These are phyloP conservation scores for Pterophyllum scalare DNA, from an alignment of 2,113 vertebrate genomes.

Conservation along the genomic window DNA sequence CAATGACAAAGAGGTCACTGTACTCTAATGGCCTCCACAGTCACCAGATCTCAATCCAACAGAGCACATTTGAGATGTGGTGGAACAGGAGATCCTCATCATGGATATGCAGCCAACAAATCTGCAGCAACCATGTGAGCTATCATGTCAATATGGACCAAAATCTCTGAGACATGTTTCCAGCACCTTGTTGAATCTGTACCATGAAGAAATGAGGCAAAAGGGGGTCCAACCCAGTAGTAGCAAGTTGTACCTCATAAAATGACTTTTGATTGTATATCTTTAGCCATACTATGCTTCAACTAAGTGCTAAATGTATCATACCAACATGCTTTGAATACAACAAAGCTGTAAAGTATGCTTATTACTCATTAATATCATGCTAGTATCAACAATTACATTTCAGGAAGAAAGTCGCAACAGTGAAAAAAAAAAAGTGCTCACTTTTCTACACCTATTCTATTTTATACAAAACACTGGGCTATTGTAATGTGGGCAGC, in stretches of 20 bases:
- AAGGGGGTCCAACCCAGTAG: too few species aligned
- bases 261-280: too few species aligned
- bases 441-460: constrained; percentile 1
- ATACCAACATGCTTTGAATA: too few species aligned
- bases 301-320: background rate
- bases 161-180: background rate
- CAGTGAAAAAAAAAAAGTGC: background rate
- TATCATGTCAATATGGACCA: background rate
- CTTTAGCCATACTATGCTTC: background rate
- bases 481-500: background rate
- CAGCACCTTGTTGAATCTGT: background rate
- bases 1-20: background rate
- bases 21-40: background rate
- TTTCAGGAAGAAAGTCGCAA: constrained; percentile 7
- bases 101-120: background rate
- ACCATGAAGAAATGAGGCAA: background rate
- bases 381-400: background rate
- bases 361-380: too few species aligned
- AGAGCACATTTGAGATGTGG: background rate
- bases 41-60: background rate
- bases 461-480: background rate
- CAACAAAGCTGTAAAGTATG: too few species aligned
- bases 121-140: background rate
- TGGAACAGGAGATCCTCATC: background rate
- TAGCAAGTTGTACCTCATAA: too few species aligned